Conservation (phyloP, 1,140 invertebrate genomes). For the Scaptodrosophila lebanonensis region DNA sequence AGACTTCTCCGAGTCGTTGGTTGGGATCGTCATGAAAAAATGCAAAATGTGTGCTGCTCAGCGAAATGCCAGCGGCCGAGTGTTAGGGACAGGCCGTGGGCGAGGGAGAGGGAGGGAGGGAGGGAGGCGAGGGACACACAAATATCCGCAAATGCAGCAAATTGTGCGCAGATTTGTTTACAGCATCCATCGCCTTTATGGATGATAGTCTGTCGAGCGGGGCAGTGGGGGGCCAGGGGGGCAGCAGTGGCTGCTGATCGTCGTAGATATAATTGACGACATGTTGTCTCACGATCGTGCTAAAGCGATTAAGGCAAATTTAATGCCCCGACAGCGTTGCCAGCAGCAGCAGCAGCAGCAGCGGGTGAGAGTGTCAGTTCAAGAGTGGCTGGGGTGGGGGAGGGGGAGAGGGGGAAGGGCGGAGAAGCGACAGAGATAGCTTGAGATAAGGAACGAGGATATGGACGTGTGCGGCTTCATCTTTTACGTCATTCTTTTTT, state of each 20-base stretch:
- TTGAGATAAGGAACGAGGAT: not conserved
- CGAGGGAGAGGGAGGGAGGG: conserved; percentile 16
- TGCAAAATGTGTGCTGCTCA: conserved; percentile 60
- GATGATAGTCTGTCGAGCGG: conserved; percentile 1
- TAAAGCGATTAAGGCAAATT: conserved; percentile 74
- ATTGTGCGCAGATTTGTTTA: conserved; percentile 72
- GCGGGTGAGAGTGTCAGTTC: too few relatives aligned
- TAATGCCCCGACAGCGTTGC: conserved; percentile 41
- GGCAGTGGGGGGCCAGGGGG: not conserved
- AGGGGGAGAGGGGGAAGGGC: too few relatives aligned
- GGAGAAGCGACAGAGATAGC: too few relatives aligned
- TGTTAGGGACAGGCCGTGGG: conserved; percentile 12
- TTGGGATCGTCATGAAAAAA: conserved; percentile 68
- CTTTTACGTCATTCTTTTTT: too few relatives aligned
- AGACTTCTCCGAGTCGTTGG: too few relatives aligned
- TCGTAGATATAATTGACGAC: conserved; percentile 76
- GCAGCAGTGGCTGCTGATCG: conserved; percentile 48
- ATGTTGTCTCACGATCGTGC: conserved; percentile 75
- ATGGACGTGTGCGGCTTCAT: too few relatives aligned
- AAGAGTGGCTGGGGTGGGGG: too few relatives aligned
- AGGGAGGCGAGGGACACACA: conserved; percentile 27
- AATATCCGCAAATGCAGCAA: conserved; percentile 61
- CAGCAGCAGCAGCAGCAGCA: not conserved
- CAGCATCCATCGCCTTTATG: conserved; percentile 44
- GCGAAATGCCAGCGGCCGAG: conserved; percentile 46